These are phyloP conservation scores for Sylvia atricapilla DNA, from an alignment of 2,113 vertebrate species.

Conservation along the genomic window DNA sequence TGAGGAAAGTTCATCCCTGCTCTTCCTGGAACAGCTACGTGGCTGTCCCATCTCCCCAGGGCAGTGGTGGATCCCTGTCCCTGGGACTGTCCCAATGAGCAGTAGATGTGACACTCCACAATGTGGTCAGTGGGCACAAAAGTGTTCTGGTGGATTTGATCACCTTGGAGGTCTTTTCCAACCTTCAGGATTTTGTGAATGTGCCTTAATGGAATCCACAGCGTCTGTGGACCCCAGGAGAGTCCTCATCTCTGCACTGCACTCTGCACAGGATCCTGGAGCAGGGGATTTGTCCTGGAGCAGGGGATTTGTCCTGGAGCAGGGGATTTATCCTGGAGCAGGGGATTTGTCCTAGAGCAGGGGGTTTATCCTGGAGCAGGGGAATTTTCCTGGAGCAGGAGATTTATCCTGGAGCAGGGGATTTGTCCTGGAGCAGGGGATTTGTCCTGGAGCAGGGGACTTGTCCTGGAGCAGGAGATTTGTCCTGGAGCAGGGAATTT, in stretches of 20 bases:
- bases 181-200: not conserved
- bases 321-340: not conserved
- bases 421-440: not conserved
- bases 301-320: not conserved
- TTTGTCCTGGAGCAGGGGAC: not conserved
- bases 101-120: not conserved
- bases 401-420: not conserved
- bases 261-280: not conserved
- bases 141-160: not conserved
- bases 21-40: not conserved
- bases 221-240: not conserved
- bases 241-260: not conserved
- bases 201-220: not conserved
- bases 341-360: not conserved
- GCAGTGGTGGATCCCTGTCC: not conserved
- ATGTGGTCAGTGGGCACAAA: fast-evolving
- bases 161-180: not conserved
- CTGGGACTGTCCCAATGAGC: not conserved
- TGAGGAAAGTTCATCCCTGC: not conserved
- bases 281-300: not conserved
- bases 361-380: not conserved
- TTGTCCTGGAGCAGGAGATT: not conserved
- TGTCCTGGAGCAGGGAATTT: not conserved
- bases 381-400: too few species aligned
- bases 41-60: not conserved